A percentile compares a stretch with the other conserved stretches of the same genome.
Conservation (phyloP, 2,888 invertebrate species). For the Apotomis capreana region DNA sequence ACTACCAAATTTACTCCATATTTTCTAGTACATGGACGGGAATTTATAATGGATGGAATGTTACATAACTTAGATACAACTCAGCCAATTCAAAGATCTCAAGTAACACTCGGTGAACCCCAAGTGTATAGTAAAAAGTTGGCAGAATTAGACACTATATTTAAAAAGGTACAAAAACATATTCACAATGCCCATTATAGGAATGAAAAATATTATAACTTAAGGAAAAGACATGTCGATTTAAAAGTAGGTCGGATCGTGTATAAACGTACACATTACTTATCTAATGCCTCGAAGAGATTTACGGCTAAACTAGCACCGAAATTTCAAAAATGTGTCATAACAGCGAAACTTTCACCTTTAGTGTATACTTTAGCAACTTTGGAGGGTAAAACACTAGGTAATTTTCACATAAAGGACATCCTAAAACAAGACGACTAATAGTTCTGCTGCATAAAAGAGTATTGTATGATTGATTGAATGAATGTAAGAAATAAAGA, state of each 20-base stretch:
- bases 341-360: slow-evolving; percentile 16
- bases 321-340: slow-evolving; percentile 11
- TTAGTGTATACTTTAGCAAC: slow-evolving; percentile 11
- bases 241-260: slow-evolving; percentile 11
- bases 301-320: slow-evolving; percentile 6
- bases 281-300: slow-evolving; percentile 12
- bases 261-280: slow-evolving; percentile 4
- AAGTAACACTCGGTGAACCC: not conserved
- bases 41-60: not conserved
- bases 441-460: not conserved
- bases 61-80: not conserved
- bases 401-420: slow-evolving; percentile 9
- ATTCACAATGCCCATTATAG: not conserved
- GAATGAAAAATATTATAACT: slow-evolving; percentile 4
- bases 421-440: slow-evolving; percentile 1
- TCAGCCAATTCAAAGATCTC: not conserved
- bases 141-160: not conserved
- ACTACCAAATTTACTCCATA: not conserved
- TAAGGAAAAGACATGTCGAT: slow-evolving; percentile 2
- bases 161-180: slow-evolving; percentile 13
- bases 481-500: no score
- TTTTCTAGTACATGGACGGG: slow-evolving; percentile 1
- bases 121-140: not conserved
- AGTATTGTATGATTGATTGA: no score
- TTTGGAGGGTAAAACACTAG: slow-evolving; percentile 2